Base-by-base conservation (phyloP, 2,888 invertebrate genomes). In the Amorpha juglandis region DNA sequence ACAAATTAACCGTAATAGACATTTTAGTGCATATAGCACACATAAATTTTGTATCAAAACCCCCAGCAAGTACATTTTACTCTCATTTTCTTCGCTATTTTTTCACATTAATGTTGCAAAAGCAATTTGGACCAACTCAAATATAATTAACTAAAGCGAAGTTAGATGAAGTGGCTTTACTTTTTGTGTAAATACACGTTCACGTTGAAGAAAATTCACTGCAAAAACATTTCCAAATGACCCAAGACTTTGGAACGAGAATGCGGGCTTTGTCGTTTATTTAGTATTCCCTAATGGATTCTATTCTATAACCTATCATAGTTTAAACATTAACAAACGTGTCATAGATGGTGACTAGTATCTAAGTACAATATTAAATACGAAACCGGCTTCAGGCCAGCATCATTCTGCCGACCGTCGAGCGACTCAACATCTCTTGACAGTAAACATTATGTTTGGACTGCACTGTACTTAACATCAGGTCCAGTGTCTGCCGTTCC, bases 121-220 rank as follows among this genome's bases (percentile, higher is more conserved):
- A 42, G 38, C 42, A 58, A 58, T 58, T 58, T 58, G 42, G 58
- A 3, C 55, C 19, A 58, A 58, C 19, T 42, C 58, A 58, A 58
- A 42, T 12, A 42, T 58, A 58, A 16, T 58, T 58, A 58, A 58
- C 19, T 42, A 35, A 35, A 33, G 33, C 33, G 16, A 58, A 42
- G 58, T 42, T 58, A 19, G 38, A 58, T 19, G 42, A 42, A 42
- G 42, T 19, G 58, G 0, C 16, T 35, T 55, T 55, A 38, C 42
- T 58, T 58, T 33, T 27, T 14, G 19, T 42, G 19, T 21, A 58
- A 58, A 42, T 42, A 42, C 38, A 42, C 16, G 11, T 19, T 21
- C 19, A 52, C 11, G 6, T 14, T 33, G 7, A 14, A 14, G 52
- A 50, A 50, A 19, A 50, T 27, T 52, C 14, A 27, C 4, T 27